Base-by-base conservation (phyloP, 2,113 vertebrate genomes). In the Oophaga pumilio region DNA sequence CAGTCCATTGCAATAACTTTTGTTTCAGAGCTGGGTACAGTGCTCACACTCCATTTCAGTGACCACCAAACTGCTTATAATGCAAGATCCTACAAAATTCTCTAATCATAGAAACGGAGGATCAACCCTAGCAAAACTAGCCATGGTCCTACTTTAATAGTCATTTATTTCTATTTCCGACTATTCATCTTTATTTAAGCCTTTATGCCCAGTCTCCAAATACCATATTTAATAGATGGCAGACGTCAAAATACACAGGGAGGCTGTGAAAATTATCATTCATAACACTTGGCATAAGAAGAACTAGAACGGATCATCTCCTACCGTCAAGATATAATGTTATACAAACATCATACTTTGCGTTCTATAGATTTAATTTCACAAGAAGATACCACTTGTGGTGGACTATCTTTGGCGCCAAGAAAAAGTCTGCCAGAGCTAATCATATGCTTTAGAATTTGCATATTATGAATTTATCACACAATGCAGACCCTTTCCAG, bases 401-500 rank as follows among this genome's bases (percentile, higher is more conserved):
- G 85, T 43, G 73, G 92, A 81, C 90, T 90, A 10, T 73, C 26
- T 89, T 73, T 85, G 62, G 89, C 90, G 92, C 92, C 90, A 92
- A 91, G 92, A 91, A 89, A 90, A 89, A 90, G 52, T 88, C 90
- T 89, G 43, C 89, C 90, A 85, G 59, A 85, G 89, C 26, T 89
- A 56, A 87, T 89, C 90, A 59, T 89, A 64, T 93, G 92, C 91
- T 90, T 89, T 84, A 91, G 89, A 88, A 90, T 90, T 87, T 49
- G 89, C 90, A 87, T 89, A 89, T 90, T 90, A 89, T 89, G 89
- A 86, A 82, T 81, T 74, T 91, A 82, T 90, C 87, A 91, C 78
- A 85, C 90, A 89, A 89, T 3, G 82, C 94, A 85, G 87, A 87
- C 69, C 76, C 89, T 91, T 93, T 93, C 89, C 90, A 88, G 89